A percentile compares a stretch with the other conserved stretches of the same genome.
These are phyloP conservation scores for Sinocyclocheilus anophthalmus DNA, from an alignment of 2,113 vertebrate genomes.

Conservation along the genomic window DNA sequence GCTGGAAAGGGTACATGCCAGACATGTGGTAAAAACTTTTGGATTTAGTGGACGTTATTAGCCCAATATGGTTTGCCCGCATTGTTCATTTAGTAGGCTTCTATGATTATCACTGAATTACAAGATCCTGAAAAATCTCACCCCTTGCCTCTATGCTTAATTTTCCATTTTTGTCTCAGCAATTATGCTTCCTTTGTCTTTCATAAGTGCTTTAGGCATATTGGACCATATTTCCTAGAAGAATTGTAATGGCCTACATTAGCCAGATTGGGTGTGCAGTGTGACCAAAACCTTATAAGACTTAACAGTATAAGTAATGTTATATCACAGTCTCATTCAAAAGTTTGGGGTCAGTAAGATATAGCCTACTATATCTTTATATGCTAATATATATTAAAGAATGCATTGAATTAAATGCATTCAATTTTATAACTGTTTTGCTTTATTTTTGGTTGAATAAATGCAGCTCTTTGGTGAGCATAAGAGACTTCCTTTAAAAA, in stretches of 20 bases:
- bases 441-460: not conserved
- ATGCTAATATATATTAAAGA: too few species aligned
- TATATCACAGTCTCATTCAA: not conserved
- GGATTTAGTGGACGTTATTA: not conserved
- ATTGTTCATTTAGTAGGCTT: not conserved
- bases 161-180: constrained; percentile 17
- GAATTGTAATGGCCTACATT: not conserved
- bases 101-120: not conserved
- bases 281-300: not conserved
- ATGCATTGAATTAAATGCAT: not conserved
- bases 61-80: not conserved
- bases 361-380: too few species aligned
- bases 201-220: constrained; percentile 13
- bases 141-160: not conserved
- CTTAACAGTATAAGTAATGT: too few species aligned
- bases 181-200: constrained; percentile 1
- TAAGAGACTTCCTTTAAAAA: not conserved
- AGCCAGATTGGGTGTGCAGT: not conserved
- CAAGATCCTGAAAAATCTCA: not conserved
- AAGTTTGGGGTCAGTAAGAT: not conserved
- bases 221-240: constrained; percentile 13
- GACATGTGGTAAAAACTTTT: not conserved
- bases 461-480: not conserved
- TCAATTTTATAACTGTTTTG: not conserved
- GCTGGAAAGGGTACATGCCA: not conserved